Evolutionary conservation across 2,113 vertebrate species (phyloP).

Genomic region (Cairina moschata): DNA sequence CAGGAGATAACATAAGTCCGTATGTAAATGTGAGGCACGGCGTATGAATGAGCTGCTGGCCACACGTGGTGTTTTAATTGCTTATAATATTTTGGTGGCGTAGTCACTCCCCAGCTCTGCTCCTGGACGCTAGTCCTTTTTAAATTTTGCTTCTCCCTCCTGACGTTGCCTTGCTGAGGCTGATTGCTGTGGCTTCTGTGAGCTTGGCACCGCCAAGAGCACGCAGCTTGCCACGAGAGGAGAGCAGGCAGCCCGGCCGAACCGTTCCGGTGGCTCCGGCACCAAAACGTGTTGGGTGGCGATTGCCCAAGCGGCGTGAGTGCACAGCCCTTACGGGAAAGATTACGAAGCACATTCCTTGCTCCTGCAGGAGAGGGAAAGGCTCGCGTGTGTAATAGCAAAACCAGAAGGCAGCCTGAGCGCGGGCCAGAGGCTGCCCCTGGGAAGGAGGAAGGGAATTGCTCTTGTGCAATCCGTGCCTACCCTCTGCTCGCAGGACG

Average conservation of each 20-base stretch:
- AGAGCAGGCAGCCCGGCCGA: neutral
- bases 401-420: neutral
- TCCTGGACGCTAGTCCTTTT: neutral
- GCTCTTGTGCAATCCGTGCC: neutral
- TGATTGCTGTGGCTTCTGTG: neutral
- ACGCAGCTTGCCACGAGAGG: neutral
- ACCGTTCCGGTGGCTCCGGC: neutral
- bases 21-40: neutral
- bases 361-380: slow-evolving; percentile 5
- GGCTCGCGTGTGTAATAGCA: neutral
- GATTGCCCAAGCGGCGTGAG: neutral
- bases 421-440: neutral
- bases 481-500: neutral
- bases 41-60: neutral
- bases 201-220: neutral
- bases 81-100: neutral
- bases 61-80: neutral
- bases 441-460: neutral
- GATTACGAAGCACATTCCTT: slow-evolving; percentile 44
- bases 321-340: neutral
- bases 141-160: neutral
- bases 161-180: neutral
- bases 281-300: neutral
- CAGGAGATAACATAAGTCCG: neutral
- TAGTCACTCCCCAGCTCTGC: neutral